Conservation (phyloP, 2,888 invertebrate species). For the Drosophila yooni region DNA sequence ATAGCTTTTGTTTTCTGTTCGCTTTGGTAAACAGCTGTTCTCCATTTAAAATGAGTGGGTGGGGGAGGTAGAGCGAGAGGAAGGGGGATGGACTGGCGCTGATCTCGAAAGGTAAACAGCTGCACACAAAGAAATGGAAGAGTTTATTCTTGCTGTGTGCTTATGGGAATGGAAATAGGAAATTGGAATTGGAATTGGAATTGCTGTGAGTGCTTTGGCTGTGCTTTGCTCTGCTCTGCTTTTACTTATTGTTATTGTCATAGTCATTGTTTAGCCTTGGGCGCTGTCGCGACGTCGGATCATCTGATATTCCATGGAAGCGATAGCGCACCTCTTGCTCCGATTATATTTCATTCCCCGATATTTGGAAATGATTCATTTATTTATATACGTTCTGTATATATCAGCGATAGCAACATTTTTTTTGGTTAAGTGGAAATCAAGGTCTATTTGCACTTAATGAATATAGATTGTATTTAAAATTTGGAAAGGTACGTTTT, state of each 20-base stretch:
- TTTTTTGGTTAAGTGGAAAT: neutral
- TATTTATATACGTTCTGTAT: neutral
- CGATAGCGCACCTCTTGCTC: conserved; percentile 31
- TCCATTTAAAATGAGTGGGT: neutral
- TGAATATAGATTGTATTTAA: neutral
- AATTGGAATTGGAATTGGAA: conserved; percentile 10
- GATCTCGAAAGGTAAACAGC: neutral
- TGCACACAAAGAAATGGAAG: neutral
- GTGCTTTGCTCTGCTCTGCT: conserved; percentile 28
- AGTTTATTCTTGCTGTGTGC: neutral
- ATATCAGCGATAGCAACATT: neutral
- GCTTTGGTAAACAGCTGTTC: neutral
- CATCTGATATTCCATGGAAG: conserved; percentile 46
- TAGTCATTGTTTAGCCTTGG: neutral
- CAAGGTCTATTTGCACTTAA: neutral
- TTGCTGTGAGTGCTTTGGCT: conserved; percentile 9
- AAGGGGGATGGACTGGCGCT: neutral
- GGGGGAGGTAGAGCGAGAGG: neutral
- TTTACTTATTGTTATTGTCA: neutral
- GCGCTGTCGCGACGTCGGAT: conserved; percentile 9
- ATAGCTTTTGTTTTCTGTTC: neutral
- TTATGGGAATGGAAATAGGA: conserved; percentile 10
- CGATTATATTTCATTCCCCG: conserved; percentile 21
- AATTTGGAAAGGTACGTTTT: neutral
- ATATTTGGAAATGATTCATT: conserved; percentile 22